Percentiles rank a stretch among this genome's conserved stretches.
Conservation (phyloP, 2,888 invertebrate genomes). For the Muscina levida region DNA sequence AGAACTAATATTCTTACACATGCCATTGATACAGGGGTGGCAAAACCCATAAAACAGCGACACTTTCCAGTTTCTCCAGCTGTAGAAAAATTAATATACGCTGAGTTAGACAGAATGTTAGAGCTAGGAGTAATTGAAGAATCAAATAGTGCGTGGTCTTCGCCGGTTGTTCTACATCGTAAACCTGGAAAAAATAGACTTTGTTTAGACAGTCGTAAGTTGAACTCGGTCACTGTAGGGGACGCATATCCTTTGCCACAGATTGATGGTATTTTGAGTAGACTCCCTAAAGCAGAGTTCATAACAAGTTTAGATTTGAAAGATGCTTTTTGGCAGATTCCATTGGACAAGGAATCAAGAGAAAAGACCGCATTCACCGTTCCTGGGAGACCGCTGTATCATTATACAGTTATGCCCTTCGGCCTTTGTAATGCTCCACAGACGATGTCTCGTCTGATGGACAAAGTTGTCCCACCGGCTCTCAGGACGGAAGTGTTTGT, state of each 20-base stretch:
- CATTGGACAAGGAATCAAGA: neutral
- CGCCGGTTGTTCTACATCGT: constrained; percentile 69
- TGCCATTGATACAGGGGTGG: constrained; percentile 44
- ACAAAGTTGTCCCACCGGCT: constrained; percentile 25
- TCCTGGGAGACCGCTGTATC: constrained; percentile 35
- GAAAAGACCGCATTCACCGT: constrained; percentile 39
- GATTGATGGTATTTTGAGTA: constrained; percentile 44
- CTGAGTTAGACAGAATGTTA: constrained; percentile 73
- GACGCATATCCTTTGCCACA: constrained; percentile 35
- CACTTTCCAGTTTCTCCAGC: constrained; percentile 60
- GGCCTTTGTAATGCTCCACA: constrained; percentile 11
- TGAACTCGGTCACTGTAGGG: constrained; percentile 68
- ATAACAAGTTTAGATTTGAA: constrained; percentile 47
- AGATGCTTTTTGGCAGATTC: constrained; percentile 52
- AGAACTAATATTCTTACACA: constrained; percentile 37
- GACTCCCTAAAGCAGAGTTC: constrained; percentile 14
- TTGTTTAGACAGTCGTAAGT: constrained; percentile 71
- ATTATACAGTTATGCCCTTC: constrained; percentile 14
- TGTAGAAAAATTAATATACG: constrained; percentile 53
- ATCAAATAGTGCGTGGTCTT: constrained; percentile 71
- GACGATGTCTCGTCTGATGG: constrained; percentile 26
- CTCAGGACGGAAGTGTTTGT: constrained; percentile 40
- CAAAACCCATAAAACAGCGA: constrained; percentile 26
- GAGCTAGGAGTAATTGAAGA: constrained; percentile 70
- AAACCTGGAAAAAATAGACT: constrained; percentile 69